A percentile compares a stretch with the other conserved stretches of the same genome.
Evolutionary conservation across 1,140 invertebrate genomes (phyloP).

Genomic region (Drosophila nebulosa): DNA sequence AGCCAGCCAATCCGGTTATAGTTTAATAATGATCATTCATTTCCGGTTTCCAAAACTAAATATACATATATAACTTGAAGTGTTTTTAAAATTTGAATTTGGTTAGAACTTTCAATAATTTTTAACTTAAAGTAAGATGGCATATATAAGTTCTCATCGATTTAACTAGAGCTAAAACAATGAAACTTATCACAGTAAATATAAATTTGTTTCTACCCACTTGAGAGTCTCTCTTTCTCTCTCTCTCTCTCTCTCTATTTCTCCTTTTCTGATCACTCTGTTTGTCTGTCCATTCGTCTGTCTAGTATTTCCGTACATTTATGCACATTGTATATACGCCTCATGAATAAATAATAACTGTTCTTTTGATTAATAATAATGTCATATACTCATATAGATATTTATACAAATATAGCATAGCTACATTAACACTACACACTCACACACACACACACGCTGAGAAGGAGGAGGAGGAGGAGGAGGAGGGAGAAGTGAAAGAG

Average conservation of each 20-base stretch:
- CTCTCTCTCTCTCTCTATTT: not conserved
- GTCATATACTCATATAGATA: not conserved
- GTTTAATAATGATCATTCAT: not conserved
- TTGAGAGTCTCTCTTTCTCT: not conserved
- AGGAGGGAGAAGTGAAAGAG: too few relatives aligned
- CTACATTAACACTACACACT: not conserved
- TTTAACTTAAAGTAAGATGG: too few relatives aligned
- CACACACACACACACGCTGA: not conserved
- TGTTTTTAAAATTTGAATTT: too few relatives aligned
- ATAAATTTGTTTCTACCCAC: not conserved
- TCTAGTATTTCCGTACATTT: not conserved
- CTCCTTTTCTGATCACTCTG: not conserved
- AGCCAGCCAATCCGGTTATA: not conserved
- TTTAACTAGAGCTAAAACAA: not conserved
- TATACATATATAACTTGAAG: too few relatives aligned
- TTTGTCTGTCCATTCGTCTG: not conserved
- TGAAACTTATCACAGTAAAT: not conserved
- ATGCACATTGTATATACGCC: not conserved
- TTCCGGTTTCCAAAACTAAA: not conserved
- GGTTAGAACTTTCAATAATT: too few relatives aligned
- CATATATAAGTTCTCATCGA: not conserved
- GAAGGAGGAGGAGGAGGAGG: too few relatives aligned
- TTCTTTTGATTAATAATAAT: constrained; percentile 2
- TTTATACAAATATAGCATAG: not conserved
- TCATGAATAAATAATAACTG: constrained; percentile 2